Evolutionary conservation across 1,140 invertebrate species (phyloP).

Genomic region (Steinernema feltiae): DNA sequence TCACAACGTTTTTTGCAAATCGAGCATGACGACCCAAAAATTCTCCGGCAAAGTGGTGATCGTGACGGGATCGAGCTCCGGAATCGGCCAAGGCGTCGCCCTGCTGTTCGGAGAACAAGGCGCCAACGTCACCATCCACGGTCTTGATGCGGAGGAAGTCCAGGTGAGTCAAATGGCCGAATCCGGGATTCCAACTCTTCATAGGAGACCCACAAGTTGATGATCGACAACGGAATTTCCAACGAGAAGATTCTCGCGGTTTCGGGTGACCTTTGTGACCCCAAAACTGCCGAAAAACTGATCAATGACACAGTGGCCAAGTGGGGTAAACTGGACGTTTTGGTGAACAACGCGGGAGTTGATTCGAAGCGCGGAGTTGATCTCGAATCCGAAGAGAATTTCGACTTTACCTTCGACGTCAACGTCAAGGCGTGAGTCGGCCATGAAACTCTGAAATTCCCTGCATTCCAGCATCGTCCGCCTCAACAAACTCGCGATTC

Average conservation of each 20-base stretch:
- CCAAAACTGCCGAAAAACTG: constrained; percentile 17
- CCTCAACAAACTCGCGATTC: constrained; percentile 74
- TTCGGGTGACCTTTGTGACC: constrained; percentile 24
- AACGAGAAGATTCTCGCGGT: constrained; percentile 16
- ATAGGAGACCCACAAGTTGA: constrained; percentile 15
- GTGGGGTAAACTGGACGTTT: constrained; percentile 41
- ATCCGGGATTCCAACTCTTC: neutral
- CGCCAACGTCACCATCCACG: constrained; percentile 66
- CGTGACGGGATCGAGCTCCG: constrained; percentile 71
- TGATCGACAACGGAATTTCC: constrained; percentile 23
- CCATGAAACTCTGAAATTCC: constrained; percentile 4
- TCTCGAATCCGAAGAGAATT: constrained; percentile 63
- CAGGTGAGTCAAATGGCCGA: neutral
- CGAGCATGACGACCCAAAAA: neutral
- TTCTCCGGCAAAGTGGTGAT: constrained; percentile 46
- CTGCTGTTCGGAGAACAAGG: constrained; percentile 69
- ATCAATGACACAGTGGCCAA: constrained; percentile 38
- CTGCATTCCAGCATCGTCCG: constrained; percentile 65
- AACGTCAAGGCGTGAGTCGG: constrained; percentile 66
- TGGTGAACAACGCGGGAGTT: constrained; percentile 45
- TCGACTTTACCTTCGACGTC: constrained; percentile 69
- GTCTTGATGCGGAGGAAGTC: neutral
- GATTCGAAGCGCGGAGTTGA: neutral
- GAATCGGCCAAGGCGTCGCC: constrained; percentile 74
- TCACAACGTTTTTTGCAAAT: neutral